phyloP scores from a whole-genome alignment of 2,888 invertebrate species.

The Caenorhabditis zanzibari region DNA sequence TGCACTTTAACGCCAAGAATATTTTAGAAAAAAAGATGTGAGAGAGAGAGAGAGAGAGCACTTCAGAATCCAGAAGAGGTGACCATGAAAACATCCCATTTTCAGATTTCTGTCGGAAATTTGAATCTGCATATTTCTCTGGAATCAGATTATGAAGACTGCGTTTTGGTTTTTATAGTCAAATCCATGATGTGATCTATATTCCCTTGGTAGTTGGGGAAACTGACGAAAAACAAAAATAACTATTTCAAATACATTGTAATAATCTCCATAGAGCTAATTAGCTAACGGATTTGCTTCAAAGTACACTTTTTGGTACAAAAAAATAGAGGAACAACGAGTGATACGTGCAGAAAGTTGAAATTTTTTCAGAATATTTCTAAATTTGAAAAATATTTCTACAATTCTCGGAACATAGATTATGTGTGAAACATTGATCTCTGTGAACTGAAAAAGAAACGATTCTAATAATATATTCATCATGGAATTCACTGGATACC shows the following conservation, averaged over 20 bases:
- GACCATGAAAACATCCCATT: not conserved
- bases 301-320: not conserved
- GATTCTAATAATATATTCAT: constrained; percentile 12
- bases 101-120: not conserved
- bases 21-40: constrained; percentile 1
- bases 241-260: no score
- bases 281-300: not conserved
- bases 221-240: not conserved
- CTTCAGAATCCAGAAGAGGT: constrained; percentile 19
- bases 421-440: constrained; percentile 14
- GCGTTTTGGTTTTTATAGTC: not conserved
- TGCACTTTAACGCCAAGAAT: constrained; percentile 18
- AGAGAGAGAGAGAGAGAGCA: constrained; percentile 12
- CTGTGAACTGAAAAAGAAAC: constrained; percentile 1
- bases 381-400: not conserved
- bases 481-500: constrained; percentile 2
- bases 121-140: not conserved
- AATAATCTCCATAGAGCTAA: no score
- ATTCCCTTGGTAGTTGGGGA: not conserved
- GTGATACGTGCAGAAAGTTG: not conserved
- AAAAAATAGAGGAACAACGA: not conserved
- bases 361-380: not conserved
- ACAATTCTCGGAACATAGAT: constrained; percentile 1
- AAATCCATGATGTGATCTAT: not conserved
- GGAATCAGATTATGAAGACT: not conserved